These are phyloP conservation scores for Tachystola acroxantha DNA, from an alignment of 2,888 invertebrate species.

Conservation along the genomic window DNA sequence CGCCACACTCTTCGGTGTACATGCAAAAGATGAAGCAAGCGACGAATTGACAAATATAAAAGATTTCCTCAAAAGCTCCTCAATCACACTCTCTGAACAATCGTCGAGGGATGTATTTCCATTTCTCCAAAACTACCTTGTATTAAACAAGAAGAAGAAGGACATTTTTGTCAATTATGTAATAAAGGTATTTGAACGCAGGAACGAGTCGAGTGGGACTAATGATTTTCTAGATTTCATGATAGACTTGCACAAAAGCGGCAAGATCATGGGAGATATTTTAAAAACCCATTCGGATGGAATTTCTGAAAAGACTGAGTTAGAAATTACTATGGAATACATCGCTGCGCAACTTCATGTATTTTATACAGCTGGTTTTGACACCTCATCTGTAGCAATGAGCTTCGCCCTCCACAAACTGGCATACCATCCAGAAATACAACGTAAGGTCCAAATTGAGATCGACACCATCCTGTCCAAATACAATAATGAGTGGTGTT, in stretches of 20 bases:
- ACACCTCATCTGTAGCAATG: slow-evolving; percentile 38
- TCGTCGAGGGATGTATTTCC: slow-evolving; percentile 25
- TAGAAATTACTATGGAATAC: slow-evolving; percentile 21
- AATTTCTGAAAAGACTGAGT: slow-evolving; percentile 19
- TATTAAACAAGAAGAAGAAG: slow-evolving; percentile 20
- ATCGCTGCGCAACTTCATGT: slow-evolving; percentile 13
- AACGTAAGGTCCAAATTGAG: slow-evolving; percentile 36
- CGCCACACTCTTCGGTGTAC: slow-evolving; percentile 38
- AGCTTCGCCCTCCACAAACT: slow-evolving; percentile 40
- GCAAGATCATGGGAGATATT: slow-evolving; percentile 28
- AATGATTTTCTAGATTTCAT: slow-evolving; percentile 35
- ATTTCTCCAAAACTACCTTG: slow-evolving; percentile 17
- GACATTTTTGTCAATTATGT: slow-evolving; percentile 17
- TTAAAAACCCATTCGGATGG: slow-evolving; percentile 26
- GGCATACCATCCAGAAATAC: slow-evolving; percentile 40
- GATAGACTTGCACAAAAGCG: slow-evolving; percentile 28
- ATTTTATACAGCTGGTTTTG: slow-evolving; percentile 30
- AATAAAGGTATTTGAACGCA: slow-evolving; percentile 21
- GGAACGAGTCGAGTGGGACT: slow-evolving; percentile 23
- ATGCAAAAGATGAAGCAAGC: slow-evolving; percentile 28
- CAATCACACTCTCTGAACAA: slow-evolving; percentile 20
- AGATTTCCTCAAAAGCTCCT: slow-evolving; percentile 23
- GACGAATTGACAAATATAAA: slow-evolving; percentile 31
- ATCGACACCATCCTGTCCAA: slow-evolving; percentile 30
- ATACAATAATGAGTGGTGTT: slow-evolving; percentile 27